Evolutionary conservation across 2,888 invertebrate genomes (phyloP).

Genomic region (Apoda limacodes): DNA sequence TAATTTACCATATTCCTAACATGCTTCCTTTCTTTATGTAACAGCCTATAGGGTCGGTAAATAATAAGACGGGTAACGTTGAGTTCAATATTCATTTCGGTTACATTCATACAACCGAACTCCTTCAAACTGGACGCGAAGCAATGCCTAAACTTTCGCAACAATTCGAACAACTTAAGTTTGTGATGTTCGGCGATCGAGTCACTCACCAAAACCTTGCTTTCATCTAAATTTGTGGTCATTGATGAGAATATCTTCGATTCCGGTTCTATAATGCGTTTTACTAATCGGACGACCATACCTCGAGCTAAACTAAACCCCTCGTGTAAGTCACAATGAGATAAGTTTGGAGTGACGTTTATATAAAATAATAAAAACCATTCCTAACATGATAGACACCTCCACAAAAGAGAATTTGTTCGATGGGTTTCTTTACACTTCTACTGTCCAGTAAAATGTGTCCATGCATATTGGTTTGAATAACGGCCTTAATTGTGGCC

Average conservation of each 20-base stretch:
- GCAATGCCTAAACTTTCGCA: constrained; percentile 16
- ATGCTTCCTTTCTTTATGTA: constrained; percentile 17
- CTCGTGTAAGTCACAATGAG: constrained; percentile 2
- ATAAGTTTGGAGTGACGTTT: constrained; percentile 8
- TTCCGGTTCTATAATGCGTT: constrained; percentile 1
- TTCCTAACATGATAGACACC: constrained; percentile 11
- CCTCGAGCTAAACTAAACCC: constrained; percentile 2
- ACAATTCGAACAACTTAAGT: constrained; percentile 5
- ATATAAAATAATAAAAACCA: constrained; percentile 9
- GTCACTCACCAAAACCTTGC: too few species aligned
- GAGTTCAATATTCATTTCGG: constrained; percentile 18
- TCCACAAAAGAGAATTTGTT: constrained; percentile 12
- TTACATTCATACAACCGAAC: constrained; percentile 16
- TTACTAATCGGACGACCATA: constrained; percentile 3
- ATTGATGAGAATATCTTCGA: too few species aligned
- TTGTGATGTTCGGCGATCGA: constrained; percentile 5
- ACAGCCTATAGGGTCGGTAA: constrained; percentile 21
- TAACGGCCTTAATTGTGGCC: constrained; percentile 6
- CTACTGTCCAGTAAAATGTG: constrained; percentile 8
- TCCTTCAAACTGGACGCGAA: constrained; percentile 14
- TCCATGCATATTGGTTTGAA: constrained; percentile 2
- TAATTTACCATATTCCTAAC: constrained; percentile 19
- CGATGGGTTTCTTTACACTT: constrained; percentile 13
- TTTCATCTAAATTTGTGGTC: too few species aligned
- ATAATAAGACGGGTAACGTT: constrained; percentile 17